Evolutionary conservation across 92 coral and sea anemone species (phyloP).

Genomic region (Porites rus): DNA sequence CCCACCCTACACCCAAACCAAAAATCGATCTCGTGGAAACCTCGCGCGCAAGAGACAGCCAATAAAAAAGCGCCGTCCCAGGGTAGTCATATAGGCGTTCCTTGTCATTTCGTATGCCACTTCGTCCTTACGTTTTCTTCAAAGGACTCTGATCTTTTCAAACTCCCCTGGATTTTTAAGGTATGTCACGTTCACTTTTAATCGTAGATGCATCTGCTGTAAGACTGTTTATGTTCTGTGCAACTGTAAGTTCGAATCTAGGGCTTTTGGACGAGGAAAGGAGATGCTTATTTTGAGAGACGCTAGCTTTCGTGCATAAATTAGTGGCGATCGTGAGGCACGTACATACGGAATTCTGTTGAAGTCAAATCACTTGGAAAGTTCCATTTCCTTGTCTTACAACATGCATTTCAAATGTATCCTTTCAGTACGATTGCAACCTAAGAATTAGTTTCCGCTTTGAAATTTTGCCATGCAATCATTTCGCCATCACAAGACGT

Average conservation of each 20-base stretch:
- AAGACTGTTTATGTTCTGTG: neutral
- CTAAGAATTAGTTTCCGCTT: too few relatives aligned
- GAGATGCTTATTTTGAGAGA: neutral
- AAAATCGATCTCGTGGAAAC: neutral
- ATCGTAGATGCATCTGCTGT: neutral
- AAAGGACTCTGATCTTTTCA: neutral
- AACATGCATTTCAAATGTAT: too few relatives aligned
- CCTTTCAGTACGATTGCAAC: too few relatives aligned
- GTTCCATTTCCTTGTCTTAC: too few relatives aligned
- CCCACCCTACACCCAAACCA: neutral
- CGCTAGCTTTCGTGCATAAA: neutral
- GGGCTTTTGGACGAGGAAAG: neutral
- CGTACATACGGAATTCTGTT: too few relatives aligned
- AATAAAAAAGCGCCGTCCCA: slow-evolving; percentile 5
- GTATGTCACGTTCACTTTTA: slow-evolving; percentile 1
- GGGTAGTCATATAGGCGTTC: neutral
- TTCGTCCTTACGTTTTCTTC: neutral
- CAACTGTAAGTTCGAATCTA: neutral
- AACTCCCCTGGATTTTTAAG: neutral
- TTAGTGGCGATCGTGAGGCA: too few relatives aligned
- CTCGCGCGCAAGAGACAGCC: neutral
- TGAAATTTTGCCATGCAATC: too few relatives aligned
- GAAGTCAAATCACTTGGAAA: too few relatives aligned
- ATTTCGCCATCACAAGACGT: too few relatives aligned
- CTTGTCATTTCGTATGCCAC: neutral